phyloP scores from a whole-genome alignment of 2,888 invertebrate species.

The Drosophila borealis region DNA sequence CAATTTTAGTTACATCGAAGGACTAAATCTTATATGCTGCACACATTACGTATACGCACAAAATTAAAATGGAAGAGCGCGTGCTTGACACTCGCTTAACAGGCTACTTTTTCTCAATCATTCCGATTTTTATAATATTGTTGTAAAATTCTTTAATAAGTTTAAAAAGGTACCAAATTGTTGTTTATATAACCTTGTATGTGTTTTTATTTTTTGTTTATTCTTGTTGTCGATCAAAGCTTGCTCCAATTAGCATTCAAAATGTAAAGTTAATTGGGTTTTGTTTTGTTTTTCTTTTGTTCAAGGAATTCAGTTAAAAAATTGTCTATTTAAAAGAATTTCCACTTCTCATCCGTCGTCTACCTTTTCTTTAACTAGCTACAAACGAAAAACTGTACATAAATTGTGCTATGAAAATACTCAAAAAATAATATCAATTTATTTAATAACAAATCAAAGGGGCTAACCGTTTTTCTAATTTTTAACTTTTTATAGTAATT shows the following conservation, averaged over 20 bases:
- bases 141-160: slow-evolving; percentile 66
- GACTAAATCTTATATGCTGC: slow-evolving; percentile 59
- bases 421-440: slow-evolving; percentile 77
- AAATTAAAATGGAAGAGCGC: slow-evolving; percentile 74
- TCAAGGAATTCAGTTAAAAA: slow-evolving; percentile 55
- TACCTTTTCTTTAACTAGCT: slow-evolving; percentile 58
- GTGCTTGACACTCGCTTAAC: slow-evolving; percentile 54
- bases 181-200: slow-evolving; percentile 64
- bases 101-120: slow-evolving; percentile 72
- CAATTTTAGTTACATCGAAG: slow-evolving; percentile 68
- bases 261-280: slow-evolving; percentile 47
- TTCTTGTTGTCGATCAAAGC: slow-evolving; percentile 43
- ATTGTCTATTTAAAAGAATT: slow-evolving; percentile 77
- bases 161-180: slow-evolving; percentile 82
- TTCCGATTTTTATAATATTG: slow-evolving; percentile 33
- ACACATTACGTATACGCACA: slow-evolving; percentile 23
- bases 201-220: slow-evolving; percentile 26
- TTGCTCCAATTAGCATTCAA: slow-evolving; percentile 61
- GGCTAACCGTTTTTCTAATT: slow-evolving; percentile 38
- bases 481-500: slow-evolving; percentile 2
- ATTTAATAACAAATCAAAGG: slow-evolving; percentile 31
- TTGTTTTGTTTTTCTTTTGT: slow-evolving; percentile 3
- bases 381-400: slow-evolving; percentile 78
- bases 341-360: slow-evolving; percentile 43
- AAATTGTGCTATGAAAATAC: slow-evolving; percentile 83